Percentiles rank a stretch among this genome's conserved stretches.
Conservation (phyloP, 2,888 invertebrate species). For the Torymus tubicola region DNA sequence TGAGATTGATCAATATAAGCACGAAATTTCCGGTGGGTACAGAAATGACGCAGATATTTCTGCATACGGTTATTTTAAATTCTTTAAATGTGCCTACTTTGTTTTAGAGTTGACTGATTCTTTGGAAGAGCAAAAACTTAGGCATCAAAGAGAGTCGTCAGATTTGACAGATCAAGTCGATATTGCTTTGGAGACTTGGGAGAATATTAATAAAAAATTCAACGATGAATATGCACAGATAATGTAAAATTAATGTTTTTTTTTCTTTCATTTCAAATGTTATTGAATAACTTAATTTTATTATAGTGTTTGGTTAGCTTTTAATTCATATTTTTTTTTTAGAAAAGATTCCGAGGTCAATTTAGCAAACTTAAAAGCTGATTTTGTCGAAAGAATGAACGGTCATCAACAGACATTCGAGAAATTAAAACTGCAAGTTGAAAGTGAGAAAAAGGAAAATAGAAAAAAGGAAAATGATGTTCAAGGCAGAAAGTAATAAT, state of each 20-base stretch:
- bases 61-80: too few species aligned
- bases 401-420: constrained; percentile 37
- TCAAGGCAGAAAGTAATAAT: constrained; percentile 58
- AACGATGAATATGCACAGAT: not conserved
- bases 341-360: constrained; percentile 51
- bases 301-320: not conserved
- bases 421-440: constrained; percentile 44
- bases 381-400: constrained; percentile 50
- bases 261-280: not conserved
- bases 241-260: constrained; percentile 21
- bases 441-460: constrained; percentile 46
- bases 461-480: constrained; percentile 53
- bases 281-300: not conserved
- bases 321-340: constrained; percentile 16
- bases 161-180: not conserved
- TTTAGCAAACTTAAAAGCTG: constrained; percentile 32
- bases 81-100: too few species aligned
- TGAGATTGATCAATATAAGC: constrained; percentile 40
- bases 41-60: too few species aligned
- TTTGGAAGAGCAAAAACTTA: constrained; percentile 54
- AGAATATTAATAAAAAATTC: constrained; percentile 43
- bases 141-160: constrained; percentile 10
- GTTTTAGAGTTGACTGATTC: constrained; percentile 42
- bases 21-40: constrained; percentile 50
- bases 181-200: constrained; percentile 8